A percentile compares a stretch with the other conserved stretches of the same genome.
Conservation (phyloP, 2,797 vertebrate species). For the Arnoldichthys spilopterus region DNA sequence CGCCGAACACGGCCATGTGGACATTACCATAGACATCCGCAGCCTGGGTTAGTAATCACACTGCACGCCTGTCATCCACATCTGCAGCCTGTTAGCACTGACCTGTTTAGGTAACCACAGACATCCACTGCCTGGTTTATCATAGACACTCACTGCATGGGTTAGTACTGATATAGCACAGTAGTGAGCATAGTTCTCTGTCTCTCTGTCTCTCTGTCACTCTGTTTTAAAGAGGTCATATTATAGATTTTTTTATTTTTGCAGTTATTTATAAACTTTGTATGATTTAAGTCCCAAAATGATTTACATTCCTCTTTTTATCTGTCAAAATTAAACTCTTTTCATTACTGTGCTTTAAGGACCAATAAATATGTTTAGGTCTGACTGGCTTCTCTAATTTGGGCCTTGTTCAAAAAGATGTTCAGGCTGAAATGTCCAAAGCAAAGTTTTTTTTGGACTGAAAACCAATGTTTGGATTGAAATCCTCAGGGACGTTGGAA, state of each 20-base stretch:
- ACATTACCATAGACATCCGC: slow-evolving; percentile 88
- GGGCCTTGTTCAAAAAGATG: background rate
- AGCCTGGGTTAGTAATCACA: slow-evolving; percentile 80
- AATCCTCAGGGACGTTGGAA: background rate
- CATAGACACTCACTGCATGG: slow-evolving; percentile 40
- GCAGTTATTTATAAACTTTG: background rate
- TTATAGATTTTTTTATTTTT: background rate
- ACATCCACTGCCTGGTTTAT: slow-evolving; percentile 83
- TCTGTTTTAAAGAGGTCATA: slow-evolving; percentile 8
- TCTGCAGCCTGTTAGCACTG: slow-evolving; percentile 72
- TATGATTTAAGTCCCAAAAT: background rate
- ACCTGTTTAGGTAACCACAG: slow-evolving; percentile 71
- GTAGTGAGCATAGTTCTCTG: background rate
- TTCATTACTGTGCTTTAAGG: no score
- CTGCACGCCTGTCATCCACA: slow-evolving; percentile 78
- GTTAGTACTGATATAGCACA: slow-evolving; percentile 37
- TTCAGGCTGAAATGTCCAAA: background rate
- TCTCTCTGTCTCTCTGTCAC: no score
- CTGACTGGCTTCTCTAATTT: no score
- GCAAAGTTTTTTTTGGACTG: no score
- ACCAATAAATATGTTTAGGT: no score
- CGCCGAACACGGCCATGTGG: slow-evolving; percentile 84
- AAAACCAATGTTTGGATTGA: background rate
- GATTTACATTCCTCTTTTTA: background rate
- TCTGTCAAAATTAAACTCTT: background rate